Evolutionary conservation across 2,797 vertebrate genomes (phyloP).

Genomic region (Pseudochaenichthys georgianus): DNA sequence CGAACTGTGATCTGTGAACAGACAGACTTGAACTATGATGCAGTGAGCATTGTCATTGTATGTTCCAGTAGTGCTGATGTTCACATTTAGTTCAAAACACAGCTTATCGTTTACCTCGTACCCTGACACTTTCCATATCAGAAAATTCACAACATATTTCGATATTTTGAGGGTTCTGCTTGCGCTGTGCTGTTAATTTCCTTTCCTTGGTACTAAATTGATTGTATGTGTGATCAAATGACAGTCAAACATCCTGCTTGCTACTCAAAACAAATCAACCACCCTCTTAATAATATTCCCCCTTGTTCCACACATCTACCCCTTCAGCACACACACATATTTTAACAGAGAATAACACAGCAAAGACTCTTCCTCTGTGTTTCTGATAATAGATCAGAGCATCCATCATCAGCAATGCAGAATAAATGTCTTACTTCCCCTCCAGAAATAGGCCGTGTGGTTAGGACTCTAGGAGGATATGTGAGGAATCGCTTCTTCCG

Average conservation of each 20-base stretch:
- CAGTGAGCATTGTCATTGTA: too few relatives aligned
- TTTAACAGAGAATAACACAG: constrained; percentile 13
- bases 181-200: too few relatives aligned
- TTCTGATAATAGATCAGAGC: constrained; percentile 48
- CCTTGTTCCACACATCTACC: background rate
- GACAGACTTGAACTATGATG: too few relatives aligned
- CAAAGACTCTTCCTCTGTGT: constrained; percentile 11
- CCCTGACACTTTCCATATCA: too few relatives aligned
- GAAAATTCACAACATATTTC: too few relatives aligned
- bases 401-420: constrained; percentile 30
- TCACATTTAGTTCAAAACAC: too few relatives aligned
- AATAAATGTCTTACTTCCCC: constrained; percentile 41
- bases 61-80: too few relatives aligned
- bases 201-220: background rate
- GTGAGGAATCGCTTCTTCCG: background rate
- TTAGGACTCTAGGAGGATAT: constrained; percentile 37
- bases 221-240: constrained; percentile 6
- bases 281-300: constrained; percentile 4
- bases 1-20: too few relatives aligned
- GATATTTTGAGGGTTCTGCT: too few relatives aligned
- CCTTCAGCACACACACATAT: constrained; percentile 13
- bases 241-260: background rate
- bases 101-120: too few relatives aligned
- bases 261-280: constrained; percentile 10
- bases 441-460: constrained; percentile 44